phyloP scores from a whole-genome alignment of 2,888 invertebrate species.

The Caenorhabditis sinica region DNA sequence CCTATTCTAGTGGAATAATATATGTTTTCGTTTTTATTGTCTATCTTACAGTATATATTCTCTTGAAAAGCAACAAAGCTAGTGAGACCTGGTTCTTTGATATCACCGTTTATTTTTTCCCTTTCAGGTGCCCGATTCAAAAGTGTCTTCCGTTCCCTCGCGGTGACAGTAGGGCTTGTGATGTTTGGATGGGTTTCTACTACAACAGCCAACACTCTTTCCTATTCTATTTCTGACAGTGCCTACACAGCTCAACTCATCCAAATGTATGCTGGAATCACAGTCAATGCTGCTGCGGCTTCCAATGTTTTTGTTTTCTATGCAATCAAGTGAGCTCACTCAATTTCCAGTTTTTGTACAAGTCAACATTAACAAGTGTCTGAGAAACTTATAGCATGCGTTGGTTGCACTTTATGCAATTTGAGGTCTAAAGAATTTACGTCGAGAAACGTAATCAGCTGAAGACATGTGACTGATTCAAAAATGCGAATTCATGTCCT shows the following conservation, averaged over 20 bases:
- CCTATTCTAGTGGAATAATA: slow-evolving; percentile 63
- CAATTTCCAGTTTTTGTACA: neutral
- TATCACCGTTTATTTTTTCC: neutral
- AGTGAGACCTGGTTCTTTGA: slow-evolving; percentile 48
- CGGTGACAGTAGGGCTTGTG: slow-evolving; percentile 67
- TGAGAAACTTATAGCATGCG: neutral
- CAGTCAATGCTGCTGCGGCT: slow-evolving; percentile 67
- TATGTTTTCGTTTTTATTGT: slow-evolving; percentile 58
- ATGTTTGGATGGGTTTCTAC: slow-evolving; percentile 68
- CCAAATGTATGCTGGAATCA: slow-evolving; percentile 71
- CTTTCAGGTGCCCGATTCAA: slow-evolving; percentile 67
- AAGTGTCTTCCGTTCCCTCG: slow-evolving; percentile 67
- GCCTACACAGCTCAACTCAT: slow-evolving; percentile 55
- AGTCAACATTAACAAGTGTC: neutral
- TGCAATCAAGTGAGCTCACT: slow-evolving; percentile 59
- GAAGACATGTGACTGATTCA: neutral
- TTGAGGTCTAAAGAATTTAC: slow-evolving; percentile 3
- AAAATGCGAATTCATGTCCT: too few relatives aligned
- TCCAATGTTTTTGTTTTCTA: slow-evolving; percentile 70
- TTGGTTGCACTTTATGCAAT: slow-evolving; percentile 15
- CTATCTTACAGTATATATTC: slow-evolving; percentile 56
- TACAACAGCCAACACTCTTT: slow-evolving; percentile 61
- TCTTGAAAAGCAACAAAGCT: slow-evolving; percentile 61
- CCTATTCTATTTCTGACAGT: slow-evolving; percentile 51
- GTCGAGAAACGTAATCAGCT: neutral